A percentile compares a stretch with the other conserved stretches of the same genome.
phyloP scores from a whole-genome alignment of 2,113 vertebrate genomes.

The Madoqua kirkii region DNA sequence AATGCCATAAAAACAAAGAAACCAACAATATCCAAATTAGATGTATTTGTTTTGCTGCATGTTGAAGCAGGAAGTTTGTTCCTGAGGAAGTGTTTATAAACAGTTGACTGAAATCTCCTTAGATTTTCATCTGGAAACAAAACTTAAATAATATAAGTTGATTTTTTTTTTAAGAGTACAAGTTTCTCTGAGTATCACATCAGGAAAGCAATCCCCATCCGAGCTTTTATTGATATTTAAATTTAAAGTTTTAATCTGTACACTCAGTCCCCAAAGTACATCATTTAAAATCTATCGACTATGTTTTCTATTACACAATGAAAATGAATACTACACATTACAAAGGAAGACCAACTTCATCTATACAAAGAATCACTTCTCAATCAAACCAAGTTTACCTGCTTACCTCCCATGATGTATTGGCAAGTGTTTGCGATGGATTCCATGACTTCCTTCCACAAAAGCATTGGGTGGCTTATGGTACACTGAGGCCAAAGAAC shows the following conservation, averaged over 20 bases:
- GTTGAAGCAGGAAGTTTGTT: neutral
- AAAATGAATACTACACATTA: neutral
- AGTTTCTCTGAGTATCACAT: neutral
- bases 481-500: conserved; percentile 95
- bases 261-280: neutral
- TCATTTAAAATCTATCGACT: neutral
- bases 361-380: neutral
- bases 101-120: neutral
- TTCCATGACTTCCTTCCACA: conserved; percentile 97
- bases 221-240: neutral
- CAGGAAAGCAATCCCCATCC: neutral
- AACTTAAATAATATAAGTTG: neutral
- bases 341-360: neutral
- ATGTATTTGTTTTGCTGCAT: neutral
- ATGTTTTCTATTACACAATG: neutral
- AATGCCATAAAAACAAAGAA: neutral
- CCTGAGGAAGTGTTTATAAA: neutral
- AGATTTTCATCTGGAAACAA: conserved; percentile 13
- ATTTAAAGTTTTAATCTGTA: neutral
- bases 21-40: neutral
- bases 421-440: conserved; percentile 97
- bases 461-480: conserved; percentile 99
- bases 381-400: neutral
- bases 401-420: conserved; percentile 96
- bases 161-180: neutral